Evolutionary conservation across 2,113 vertebrate species (phyloP).

Genomic region (Meleagris gallopavo): DNA sequence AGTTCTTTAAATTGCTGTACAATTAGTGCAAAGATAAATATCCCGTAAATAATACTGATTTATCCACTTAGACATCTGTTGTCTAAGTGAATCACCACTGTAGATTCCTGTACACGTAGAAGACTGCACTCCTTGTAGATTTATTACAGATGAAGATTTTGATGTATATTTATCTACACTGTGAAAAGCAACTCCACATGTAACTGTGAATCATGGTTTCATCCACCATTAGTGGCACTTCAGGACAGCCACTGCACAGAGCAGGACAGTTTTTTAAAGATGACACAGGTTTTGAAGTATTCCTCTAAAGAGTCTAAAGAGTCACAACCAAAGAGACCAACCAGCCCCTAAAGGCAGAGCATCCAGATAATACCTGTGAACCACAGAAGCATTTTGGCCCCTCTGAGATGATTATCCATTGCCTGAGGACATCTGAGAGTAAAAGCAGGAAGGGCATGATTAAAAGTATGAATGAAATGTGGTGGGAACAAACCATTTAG

Average conservation of each 20-base stretch:
- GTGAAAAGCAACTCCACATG: not conserved
- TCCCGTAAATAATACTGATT: not conserved
- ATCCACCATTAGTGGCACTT: not conserved
- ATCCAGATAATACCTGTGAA: not conserved
- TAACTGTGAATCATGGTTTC: not conserved
- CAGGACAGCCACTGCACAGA: not conserved
- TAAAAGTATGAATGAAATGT: not conserved
- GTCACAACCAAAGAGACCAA: not conserved
- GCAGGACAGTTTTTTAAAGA: not conserved
- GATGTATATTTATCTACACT: not conserved
- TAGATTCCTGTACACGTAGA: not conserved
- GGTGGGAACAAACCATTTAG: not conserved
- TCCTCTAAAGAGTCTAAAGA: not conserved
- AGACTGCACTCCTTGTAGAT: not conserved
- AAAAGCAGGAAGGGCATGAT: not conserved
- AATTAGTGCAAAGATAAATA: not conserved
- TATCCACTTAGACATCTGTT: not conserved
- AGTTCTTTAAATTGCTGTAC: not conserved
- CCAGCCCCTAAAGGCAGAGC: not conserved
- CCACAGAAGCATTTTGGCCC: not conserved
- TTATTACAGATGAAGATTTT: not conserved
- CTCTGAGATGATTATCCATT: fast-evolving
- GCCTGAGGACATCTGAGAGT: not conserved
- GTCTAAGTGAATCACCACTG: not conserved
- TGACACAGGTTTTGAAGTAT: not conserved